Percentiles rank a stretch among this genome's conserved stretches.
These are phyloP conservation scores for Shinisaurus crocodilurus DNA, from an alignment of 2,113 vertebrate genomes.

Conservation along the genomic window DNA sequence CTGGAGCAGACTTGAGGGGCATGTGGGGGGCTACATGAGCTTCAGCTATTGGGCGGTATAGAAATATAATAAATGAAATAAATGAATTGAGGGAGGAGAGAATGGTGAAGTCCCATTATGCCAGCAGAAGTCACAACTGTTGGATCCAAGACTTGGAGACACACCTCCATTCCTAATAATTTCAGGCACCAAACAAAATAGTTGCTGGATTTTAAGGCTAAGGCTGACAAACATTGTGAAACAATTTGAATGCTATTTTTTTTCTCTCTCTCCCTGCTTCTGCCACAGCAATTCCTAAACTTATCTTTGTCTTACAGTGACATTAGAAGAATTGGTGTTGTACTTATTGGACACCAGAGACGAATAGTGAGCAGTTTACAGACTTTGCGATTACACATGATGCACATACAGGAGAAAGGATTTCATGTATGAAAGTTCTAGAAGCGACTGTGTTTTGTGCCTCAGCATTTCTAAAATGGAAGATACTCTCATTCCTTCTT, in stretches of 20 bases:
- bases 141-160: not conserved
- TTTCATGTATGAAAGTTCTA: conserved; percentile 92
- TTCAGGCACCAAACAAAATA: not conserved
- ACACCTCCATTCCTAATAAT: not conserved
- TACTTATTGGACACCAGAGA: conserved; percentile 96
- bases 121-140: not conserved
- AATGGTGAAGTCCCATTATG: too few relatives aligned
- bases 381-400: conserved; percentile 92
- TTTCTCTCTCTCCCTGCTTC: conserved; percentile 28
- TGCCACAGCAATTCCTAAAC: conserved; percentile 39
- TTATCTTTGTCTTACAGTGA: conserved; percentile 83
- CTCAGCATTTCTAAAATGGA: conserved; percentile 85
- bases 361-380: conserved; percentile 97
- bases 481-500: conserved; percentile 74
- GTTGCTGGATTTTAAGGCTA: not conserved
- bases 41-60: too few relatives aligned
- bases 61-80: too few relatives aligned
- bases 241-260: not conserved
- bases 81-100: too few relatives aligned
- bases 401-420: conserved; percentile 97
- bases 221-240: not conserved
- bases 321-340: conserved; percentile 92
- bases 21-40: too few relatives aligned
- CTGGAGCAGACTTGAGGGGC: too few relatives aligned
- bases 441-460: conserved; percentile 85